Conservation (phyloP, 2,797 vertebrate species). For the Bucorvus abyssinicus region DNA sequence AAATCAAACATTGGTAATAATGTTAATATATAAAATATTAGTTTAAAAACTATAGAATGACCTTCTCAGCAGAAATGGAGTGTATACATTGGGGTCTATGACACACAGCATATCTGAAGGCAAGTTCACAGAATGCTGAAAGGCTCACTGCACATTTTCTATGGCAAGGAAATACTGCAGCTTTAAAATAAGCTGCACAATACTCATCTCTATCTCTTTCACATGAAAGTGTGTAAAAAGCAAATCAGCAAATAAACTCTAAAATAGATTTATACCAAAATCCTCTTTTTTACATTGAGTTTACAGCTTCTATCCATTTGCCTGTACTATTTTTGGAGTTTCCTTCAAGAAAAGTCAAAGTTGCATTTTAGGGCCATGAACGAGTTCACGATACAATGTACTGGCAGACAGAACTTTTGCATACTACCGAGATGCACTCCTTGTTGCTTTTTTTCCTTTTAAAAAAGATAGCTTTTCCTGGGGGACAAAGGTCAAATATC, state of each 20-base stretch:
- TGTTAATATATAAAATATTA: constrained; percentile 81
- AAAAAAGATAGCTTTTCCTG: constrained; percentile 16
- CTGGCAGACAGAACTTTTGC: constrained; percentile 67
- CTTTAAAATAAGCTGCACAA: constrained; percentile 95
- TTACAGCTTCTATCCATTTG: constrained; percentile 73
- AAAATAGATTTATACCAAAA: constrained; percentile 83
- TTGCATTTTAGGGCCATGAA: constrained; percentile 53
- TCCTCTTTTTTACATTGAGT: constrained; percentile 78
- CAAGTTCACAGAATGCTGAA: constrained; percentile 79
- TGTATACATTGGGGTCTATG: constrained; percentile 46
- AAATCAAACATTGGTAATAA: constrained; percentile 70
- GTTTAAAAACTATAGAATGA: constrained; percentile 78
- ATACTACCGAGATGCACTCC: constrained; percentile 51
- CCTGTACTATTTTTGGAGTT: constrained; percentile 59
- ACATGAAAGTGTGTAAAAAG: constrained; percentile 85
- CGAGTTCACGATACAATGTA: constrained; percentile 48
- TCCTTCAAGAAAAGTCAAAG: constrained; percentile 62
- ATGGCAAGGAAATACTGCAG: constrained; percentile 90
- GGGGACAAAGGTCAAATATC: constrained; percentile 72
- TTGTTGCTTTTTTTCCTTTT: constrained; percentile 46
- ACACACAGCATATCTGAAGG: constrained; percentile 53
- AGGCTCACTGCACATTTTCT: constrained; percentile 88
- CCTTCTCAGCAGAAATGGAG: constrained; percentile 66
- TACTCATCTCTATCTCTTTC: constrained; percentile 87
- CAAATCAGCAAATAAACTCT: constrained; percentile 82